phyloP scores from a whole-genome alignment of 2,797 vertebrate species.

The Delichon dasypus region DNA sequence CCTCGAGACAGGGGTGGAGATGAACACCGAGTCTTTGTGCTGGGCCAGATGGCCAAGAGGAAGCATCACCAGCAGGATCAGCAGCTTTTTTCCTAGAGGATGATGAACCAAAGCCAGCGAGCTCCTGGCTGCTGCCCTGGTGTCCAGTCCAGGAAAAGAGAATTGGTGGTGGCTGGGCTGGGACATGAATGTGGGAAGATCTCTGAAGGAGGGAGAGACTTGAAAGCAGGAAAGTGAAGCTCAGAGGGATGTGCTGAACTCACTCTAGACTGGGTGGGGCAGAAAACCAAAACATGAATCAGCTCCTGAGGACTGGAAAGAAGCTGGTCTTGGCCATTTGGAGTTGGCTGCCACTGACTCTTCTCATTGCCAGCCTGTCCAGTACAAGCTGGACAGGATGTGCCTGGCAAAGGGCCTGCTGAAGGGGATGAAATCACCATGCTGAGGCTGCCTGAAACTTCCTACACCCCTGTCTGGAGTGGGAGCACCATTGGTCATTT shows the following conservation, averaged over 20 bases:
- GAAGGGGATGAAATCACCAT: background rate
- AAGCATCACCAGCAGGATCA: background rate
- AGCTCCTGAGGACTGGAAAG: background rate
- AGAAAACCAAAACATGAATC: slow-evolving; percentile 46
- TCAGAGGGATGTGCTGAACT: background rate
- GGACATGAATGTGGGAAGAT: background rate
- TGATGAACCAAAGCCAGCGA: slow-evolving; percentile 13
- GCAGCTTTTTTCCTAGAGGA: slow-evolving; percentile 44
- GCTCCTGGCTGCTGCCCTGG: slow-evolving; percentile 29
- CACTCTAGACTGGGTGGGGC: slow-evolving; percentile 17
- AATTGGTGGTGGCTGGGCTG: background rate
- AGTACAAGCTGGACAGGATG: slow-evolving; percentile 10
- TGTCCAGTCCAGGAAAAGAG: slow-evolving; percentile 26
- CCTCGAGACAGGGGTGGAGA: background rate
- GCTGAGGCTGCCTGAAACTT: background rate
- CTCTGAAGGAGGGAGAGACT: background rate
- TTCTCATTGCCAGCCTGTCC: background rate
- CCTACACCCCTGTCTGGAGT: background rate
- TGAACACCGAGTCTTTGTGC: background rate
- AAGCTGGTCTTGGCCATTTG: slow-evolving; percentile 14
- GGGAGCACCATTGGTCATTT: background rate
- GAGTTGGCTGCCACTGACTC: slow-evolving; percentile 6
- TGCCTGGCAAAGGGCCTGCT: background rate
- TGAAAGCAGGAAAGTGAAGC: background rate
- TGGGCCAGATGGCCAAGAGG: slow-evolving; percentile 11